Evolutionary conservation across 2,888 invertebrate genomes (phyloP), one percentile per base, ranked within the genome.

Genomic region (Formica aserva): DNA sequence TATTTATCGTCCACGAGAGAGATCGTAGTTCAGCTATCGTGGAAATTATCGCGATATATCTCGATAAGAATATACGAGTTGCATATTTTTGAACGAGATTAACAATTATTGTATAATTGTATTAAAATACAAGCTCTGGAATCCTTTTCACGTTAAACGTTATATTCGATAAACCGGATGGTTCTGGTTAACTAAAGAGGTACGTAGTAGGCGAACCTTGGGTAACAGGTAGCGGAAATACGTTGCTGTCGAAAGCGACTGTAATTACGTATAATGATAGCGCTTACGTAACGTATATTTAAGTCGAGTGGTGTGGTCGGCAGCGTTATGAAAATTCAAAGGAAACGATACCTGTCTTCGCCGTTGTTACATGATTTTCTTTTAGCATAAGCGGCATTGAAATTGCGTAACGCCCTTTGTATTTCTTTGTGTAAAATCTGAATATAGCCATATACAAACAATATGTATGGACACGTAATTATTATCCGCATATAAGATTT

Each of bases 151-250:
- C n/a, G 32, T 65, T 38, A 38, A 62, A 32, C n/a, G 18, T 52
- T 13, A 18, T 8, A 32, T 22, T 41, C 38, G 13, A 45, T 60
- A 18, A n/a, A 11, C 15, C 48, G 15, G n/a, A 60, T 45, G 38
- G 4, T 45, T 55, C 29, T 65, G 52, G 38, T 66, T 66, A 66
- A 55, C n/a, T 32, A 69, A 78, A 78, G 57, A 32, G 32, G 6
- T 6, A 18, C 32, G 11, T 62, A 52, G 15, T 22, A 69, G 15
- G 57, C 45, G 45, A 69, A 22, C 18, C 41, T 22, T 22, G 48
- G 48, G 22, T 78, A 69, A 69, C 78, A 78, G 57, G 78, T 69
- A 78, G 78, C 78, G 69, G 78, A 78, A 78, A 60, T 78, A 45
- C 41, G 29, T 60, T 57, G n/a, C 67, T 78, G 41, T 78, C 69